A percentile compares a stretch with the other conserved stretches of the same genome.
phyloP scores from a whole-genome alignment of 2,113 vertebrate genomes.

The Mohoua ochrocephala region DNA sequence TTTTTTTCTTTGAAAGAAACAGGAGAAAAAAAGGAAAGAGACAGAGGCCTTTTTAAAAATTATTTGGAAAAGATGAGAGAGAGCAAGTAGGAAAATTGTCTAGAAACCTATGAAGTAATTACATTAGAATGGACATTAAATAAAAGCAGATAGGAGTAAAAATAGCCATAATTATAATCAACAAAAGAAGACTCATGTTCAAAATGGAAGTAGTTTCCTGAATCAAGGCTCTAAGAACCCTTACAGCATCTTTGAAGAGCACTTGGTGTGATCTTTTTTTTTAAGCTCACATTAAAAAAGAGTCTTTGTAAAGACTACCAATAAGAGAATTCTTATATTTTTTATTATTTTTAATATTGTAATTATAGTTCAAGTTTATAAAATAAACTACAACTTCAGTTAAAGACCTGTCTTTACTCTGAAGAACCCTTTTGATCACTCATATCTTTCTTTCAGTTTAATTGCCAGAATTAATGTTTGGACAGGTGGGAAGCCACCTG shows the following conservation, averaged over 20 bases:
- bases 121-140: neutral
- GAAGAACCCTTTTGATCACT: neutral
- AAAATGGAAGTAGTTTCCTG: neutral
- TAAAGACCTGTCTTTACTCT: neutral
- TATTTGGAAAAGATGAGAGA: neutral
- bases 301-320: neutral
- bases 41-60: neutral
- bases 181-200: neutral
- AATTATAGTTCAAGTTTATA: neutral
- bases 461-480: slow-evolving; percentile 14
- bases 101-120: neutral
- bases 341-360: neutral
- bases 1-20: neutral
- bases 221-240: neutral
- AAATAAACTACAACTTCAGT: neutral
- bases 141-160: neutral
- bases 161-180: neutral
- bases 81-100: neutral
- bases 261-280: neutral
- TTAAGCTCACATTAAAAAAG: neutral
- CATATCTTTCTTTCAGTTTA: neutral
- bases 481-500: neutral
- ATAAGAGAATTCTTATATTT: neutral
- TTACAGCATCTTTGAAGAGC: neutral
- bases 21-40: neutral